phyloP scores from a whole-genome alignment of 2,888 invertebrate genomes.

The Myopa tessellatipennis region DNA sequence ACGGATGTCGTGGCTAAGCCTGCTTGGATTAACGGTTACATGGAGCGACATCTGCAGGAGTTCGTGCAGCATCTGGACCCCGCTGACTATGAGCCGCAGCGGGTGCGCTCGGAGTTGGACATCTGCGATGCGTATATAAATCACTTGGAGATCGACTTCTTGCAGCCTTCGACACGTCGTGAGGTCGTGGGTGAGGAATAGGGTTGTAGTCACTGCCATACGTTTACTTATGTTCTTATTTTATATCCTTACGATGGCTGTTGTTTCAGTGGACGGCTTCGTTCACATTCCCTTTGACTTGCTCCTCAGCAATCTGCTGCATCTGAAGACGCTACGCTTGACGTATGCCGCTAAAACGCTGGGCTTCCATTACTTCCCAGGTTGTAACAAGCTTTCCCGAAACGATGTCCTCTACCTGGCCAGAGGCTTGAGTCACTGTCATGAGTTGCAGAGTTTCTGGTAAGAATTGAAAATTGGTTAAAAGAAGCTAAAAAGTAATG shows the following conservation, averaged over 20 bases:
- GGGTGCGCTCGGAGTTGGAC: slow-evolving; percentile 61
- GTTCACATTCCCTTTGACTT: slow-evolving; percentile 68
- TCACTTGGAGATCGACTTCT: slow-evolving; percentile 63
- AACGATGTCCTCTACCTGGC: slow-evolving; percentile 60
- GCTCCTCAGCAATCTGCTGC: slow-evolving; percentile 65
- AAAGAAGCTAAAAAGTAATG: not conserved
- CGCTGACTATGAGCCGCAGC: slow-evolving; percentile 64
- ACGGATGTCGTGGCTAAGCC: slow-evolving; percentile 42
- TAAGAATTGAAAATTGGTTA: slow-evolving; percentile 44
- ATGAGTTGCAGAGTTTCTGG: slow-evolving; percentile 64
- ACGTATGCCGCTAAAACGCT: slow-evolving; percentile 66
- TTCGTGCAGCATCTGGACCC: slow-evolving; percentile 65
- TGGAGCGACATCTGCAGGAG: slow-evolving; percentile 68
- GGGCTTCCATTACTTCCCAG: slow-evolving; percentile 63
- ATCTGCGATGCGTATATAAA: slow-evolving; percentile 65
- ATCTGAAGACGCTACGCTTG: slow-evolving; percentile 63
- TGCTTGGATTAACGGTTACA: slow-evolving; percentile 66
- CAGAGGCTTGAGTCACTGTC: slow-evolving; percentile 62
- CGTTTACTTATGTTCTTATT: too few relatives aligned
- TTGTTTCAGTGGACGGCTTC: slow-evolving; percentile 43
- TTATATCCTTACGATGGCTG: not conserved
- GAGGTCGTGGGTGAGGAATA: not conserved
- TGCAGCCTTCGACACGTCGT: slow-evolving; percentile 61
- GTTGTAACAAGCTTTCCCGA: slow-evolving; percentile 64
- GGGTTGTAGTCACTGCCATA: not conserved